phyloP scores from a whole-genome alignment of 2,888 invertebrate genomes.

The Chrysolina oricalcia region DNA sequence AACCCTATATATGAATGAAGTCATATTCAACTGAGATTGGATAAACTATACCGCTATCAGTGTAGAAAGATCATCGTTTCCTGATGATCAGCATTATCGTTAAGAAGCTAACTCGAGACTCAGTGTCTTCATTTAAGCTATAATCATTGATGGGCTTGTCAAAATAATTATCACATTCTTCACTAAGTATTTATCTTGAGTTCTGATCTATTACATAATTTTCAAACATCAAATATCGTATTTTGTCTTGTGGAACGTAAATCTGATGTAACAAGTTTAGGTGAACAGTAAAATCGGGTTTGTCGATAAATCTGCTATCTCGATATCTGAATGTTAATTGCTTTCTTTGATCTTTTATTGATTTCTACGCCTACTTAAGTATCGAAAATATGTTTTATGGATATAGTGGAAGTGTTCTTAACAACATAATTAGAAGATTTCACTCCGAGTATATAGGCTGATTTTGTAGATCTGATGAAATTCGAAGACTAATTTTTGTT shows the following conservation, averaged over 20 bases:
- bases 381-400: slow-evolving; percentile 19
- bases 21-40: no score
- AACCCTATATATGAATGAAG: no score
- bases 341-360: slow-evolving; percentile 30
- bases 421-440: slow-evolving; percentile 21
- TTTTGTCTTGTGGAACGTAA: not conserved
- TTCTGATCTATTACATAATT: slow-evolving; percentile 1
- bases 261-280: slow-evolving; percentile 3
- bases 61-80: no score
- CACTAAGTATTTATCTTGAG: not conserved
- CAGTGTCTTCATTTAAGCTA: not conserved
- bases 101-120: no score
- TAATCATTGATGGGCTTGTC: not conserved
- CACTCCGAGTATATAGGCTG: slow-evolving; percentile 9
- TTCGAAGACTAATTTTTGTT: slow-evolving; percentile 4
- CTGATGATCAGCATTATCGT: no score
- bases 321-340: slow-evolving; percentile 26
- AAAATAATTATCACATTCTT: not conserved
- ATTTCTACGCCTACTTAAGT: slow-evolving; percentile 20
- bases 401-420: slow-evolving; percentile 4
- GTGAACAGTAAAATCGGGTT: slow-evolving; percentile 19
- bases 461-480: slow-evolving; percentile 7
- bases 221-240: slow-evolving; percentile 1
- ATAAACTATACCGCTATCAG: no score
- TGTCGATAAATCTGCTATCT: slow-evolving; percentile 25